These are phyloP conservation scores for Synodontis membranacea DNA, from an alignment of 2,113 vertebrate species.

Conservation along the genomic window DNA sequence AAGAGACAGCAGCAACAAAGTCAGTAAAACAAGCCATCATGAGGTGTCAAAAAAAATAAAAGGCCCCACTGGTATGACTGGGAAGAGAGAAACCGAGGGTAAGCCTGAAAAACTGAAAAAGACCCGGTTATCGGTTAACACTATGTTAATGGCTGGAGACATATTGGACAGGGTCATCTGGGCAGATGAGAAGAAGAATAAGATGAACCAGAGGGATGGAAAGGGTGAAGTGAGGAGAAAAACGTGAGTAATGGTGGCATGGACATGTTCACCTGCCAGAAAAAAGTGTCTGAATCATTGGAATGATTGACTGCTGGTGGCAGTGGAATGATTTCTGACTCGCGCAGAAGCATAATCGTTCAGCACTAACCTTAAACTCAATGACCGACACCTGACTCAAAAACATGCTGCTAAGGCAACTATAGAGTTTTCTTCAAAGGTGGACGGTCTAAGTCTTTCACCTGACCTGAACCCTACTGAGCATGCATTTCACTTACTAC, in stretches of 20 bases:
- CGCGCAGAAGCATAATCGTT: background rate
- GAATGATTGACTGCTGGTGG: constrained; percentile 6
- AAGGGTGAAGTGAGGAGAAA: background rate
- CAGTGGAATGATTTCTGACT: constrained; percentile 15
- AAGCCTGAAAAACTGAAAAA: background rate
- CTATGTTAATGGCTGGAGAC: background rate
- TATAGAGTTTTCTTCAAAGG: background rate
- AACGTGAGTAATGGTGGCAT: background rate
- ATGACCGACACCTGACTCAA: background rate
- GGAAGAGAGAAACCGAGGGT: background rate
- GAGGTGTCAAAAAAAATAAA: background rate
- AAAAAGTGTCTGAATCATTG: background rate
- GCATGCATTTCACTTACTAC: background rate
- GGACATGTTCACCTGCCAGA: background rate
- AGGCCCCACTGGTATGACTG: background rate
- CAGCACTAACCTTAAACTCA: background rate
- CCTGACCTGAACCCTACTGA: background rate
- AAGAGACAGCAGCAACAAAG: background rate
- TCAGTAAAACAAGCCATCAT: background rate
- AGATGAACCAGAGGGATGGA: background rate
- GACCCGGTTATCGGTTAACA: background rate
- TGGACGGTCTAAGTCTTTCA: background rate
- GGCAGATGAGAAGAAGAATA: background rate
- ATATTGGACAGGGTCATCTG: background rate
- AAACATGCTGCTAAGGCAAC: constrained; percentile 11